phyloP scores from a whole-genome alignment of 2,888 invertebrate species.

The Chalcis sispes region DNA sequence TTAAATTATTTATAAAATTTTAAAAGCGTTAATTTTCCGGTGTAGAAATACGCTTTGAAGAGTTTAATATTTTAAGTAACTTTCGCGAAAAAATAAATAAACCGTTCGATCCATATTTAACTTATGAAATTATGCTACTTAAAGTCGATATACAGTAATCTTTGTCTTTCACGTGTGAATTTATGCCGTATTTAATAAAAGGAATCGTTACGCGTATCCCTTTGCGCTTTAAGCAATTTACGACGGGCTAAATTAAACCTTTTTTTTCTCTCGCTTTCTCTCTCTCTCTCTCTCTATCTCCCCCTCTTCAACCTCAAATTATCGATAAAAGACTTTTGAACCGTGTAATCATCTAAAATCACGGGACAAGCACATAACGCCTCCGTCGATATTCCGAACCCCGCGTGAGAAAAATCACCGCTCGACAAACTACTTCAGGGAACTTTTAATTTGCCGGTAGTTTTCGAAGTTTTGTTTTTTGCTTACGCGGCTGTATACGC shows the following conservation, averaged over 20 bases:
- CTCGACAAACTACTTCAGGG: conserved; percentile 27
- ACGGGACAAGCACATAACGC: conserved; percentile 14
- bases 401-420: conserved; percentile 42
- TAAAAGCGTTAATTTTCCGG: too few species aligned
- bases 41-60: too few species aligned
- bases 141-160: too few species aligned
- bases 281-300: too few species aligned
- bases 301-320: conserved; percentile 14
- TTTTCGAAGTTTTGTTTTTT: neutral
- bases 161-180: neutral
- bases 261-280: conserved; percentile 2
- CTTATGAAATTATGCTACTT: too few species aligned
- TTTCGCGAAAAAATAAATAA: too few species aligned
- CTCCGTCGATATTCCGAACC: conserved; percentile 26
- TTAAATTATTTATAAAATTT: too few species aligned
- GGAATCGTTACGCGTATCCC: neutral
- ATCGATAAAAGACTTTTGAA: conserved; percentile 24
- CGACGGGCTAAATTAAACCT: conserved; percentile 1
- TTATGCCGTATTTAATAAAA: neutral
- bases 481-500: neutral
- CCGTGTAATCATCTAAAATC: conserved; percentile 45
- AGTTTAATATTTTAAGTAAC: too few species aligned
- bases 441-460: conserved; percentile 1
- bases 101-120: too few species aligned
- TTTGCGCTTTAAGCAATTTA: conserved; percentile 10